phyloP scores from a whole-genome alignment of 2,888 invertebrate species.

The Embidobia sp. region DNA sequence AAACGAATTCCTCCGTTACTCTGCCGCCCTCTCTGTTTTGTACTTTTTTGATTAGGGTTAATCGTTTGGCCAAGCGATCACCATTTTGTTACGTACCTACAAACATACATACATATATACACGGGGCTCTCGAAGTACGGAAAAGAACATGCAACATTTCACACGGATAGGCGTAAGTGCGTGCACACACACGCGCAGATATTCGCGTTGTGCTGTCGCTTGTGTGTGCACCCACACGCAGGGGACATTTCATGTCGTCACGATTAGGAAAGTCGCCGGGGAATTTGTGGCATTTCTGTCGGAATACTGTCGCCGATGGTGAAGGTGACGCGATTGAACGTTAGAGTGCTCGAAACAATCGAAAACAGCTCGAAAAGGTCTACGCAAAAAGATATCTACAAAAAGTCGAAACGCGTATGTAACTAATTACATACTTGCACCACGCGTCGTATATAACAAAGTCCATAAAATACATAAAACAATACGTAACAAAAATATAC shows the following conservation, averaged over 20 bases:
- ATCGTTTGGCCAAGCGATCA: constrained; percentile 75
- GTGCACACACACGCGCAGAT: constrained; percentile 21
- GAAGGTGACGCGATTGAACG: no score
- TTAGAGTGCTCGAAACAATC: no score
- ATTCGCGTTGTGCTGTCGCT: background rate
- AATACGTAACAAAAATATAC: constrained; percentile 51
- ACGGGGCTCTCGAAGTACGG: constrained; percentile 42
- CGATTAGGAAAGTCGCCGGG: constrained; percentile 12
- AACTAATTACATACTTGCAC: constrained; percentile 29
- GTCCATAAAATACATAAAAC: constrained; percentile 49
- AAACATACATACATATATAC: constrained; percentile 65
- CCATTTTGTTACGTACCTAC: constrained; percentile 66
- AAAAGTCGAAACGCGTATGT: constrained; percentile 18
- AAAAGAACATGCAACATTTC: constrained; percentile 54
- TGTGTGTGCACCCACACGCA: no score
- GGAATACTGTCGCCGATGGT: no score
- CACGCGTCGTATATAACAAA: constrained; percentile 16
- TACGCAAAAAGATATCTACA: constrained; percentile 16
- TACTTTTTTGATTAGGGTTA: constrained; percentile 80
- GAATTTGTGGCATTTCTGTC: no score
- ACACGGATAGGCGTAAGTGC: constrained; percentile 38
- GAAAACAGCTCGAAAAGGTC: background rate
- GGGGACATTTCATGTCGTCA: constrained; percentile 39
- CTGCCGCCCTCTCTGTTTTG: constrained; percentile 73
- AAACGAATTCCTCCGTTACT: constrained; percentile 67